Evolutionary conservation across 2,888 invertebrate species (phyloP), one percentile per base, ranked within the genome.

Genomic region (Ophioninae sp.): DNA sequence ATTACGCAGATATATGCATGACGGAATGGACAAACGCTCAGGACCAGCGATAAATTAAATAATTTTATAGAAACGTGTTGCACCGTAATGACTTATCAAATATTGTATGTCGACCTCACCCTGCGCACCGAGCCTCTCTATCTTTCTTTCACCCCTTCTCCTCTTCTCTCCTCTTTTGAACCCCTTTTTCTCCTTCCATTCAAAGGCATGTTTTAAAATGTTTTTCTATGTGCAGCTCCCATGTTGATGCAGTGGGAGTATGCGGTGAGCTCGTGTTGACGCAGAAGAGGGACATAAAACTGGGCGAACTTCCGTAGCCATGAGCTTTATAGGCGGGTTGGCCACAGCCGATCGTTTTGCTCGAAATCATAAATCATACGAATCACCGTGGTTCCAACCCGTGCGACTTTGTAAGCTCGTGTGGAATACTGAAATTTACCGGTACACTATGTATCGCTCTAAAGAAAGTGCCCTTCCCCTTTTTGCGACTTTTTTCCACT

Each of bases 61-160:
- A 90, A 91, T 91, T 91, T 90, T 89, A 91, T 91, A 91, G 89
- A 88, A 91, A 88, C 89, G 87, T 87, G 88, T 87, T 81, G 87
- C 85, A 88, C 86, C 85, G 85, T 75, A 81, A 87, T 85, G 88
- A 89, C 87, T 89, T 91, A 90, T 90, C 89, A 85, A 86, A 75
- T 50, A 77, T 82, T 85, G 89, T 88, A 87, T 89, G 90, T 91
- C 91, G 87, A 87, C 85, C 64, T 85, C 72, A 79, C 82, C 81
- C 77, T 64, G 44, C 59, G 64, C 30, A 13, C 20, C 57, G 6
- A 7, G 1, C 56, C 57, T 76, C 57, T 20, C 65, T 20, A 20
- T 75, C 67, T 65, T 50, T 56, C 57, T 50, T 37, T 57, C 37
- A 39, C 56, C 41, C 39, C 39, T 67, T 59, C 3, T 0, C 13